Base-by-base conservation (phyloP, 2,888 invertebrate species). In the Latrodectus hesperus region DNA sequence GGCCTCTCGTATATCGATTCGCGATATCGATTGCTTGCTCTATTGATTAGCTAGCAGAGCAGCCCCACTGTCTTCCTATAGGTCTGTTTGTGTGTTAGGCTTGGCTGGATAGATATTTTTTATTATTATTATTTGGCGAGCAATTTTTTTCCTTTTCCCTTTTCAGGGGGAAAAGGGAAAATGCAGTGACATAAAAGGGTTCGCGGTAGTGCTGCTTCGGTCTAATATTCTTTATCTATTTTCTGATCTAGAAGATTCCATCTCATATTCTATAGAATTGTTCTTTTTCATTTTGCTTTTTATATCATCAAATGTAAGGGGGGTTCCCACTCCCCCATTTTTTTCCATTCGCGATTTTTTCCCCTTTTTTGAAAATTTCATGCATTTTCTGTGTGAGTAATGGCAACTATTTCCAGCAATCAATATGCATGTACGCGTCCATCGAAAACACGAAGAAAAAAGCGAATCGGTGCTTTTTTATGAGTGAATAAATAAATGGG, bases 31-130 rank as follows among this genome's bases (percentile, higher is more conserved):
- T 86, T 86, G 77, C 86, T 67, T 22, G 68, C 17, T 38, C 67
- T 86, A 86, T 86, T 86, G 86, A 86, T 86, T 86, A 86, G 86
- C 81, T 65, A 67, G 84, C 72, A 52, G 84, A 73, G 77, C 77
- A 77, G 81, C 77, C 81, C 55, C 81, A 75, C 81, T 86, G 81
- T 81, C 86, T 86, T 86, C 51, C 73, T 72, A 53, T 70, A 75
- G 72, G 76, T 76, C 68, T 86, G 76, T 86, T 77, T 86, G 72
- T 86, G 85, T 79, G 73, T 79, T 51, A 55, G 65, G 64, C 53
- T 71, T 72, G 67, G 53, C 64, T 68, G 80, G 80, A 80, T 75
- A 86, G 86, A 73, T 72, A 72, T 73, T 86, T 86, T 85, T 81
- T 86, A 71, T 75, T 71, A 60, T 64, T 64, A 38, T 79, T 79